Conservation (phyloP, 2,888 invertebrate genomes). For the Hecatera dysodea region DNA sequence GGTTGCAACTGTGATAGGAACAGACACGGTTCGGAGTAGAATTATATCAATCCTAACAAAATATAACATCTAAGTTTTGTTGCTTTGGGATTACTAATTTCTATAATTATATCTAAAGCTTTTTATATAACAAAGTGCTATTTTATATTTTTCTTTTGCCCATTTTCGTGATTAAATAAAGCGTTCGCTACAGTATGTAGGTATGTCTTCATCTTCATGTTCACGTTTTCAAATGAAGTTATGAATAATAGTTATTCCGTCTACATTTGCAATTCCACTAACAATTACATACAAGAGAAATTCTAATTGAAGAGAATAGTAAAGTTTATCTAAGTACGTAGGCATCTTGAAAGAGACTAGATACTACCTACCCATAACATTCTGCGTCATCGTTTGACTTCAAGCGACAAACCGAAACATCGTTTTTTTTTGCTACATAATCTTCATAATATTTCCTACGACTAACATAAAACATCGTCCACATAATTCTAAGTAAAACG, state of each 20-base stretch:
- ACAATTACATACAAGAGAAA: neutral
- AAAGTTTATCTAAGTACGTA: neutral
- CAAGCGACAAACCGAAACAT: neutral
- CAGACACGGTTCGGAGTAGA: no score
- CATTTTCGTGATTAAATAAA: no score
- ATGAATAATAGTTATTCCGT: neutral
- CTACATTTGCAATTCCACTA: constrained; percentile 1
- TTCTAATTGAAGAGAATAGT: neutral
- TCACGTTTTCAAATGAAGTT: constrained; percentile 23
- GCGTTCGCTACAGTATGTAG: no score
- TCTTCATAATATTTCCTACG: constrained; percentile 15
- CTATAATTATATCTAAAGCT: no score
- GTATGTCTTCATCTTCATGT: neutral
- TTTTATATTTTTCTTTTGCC: no score
- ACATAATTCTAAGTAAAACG: constrained; percentile 8
- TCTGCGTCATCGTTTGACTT: neutral
- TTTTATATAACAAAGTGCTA: no score
- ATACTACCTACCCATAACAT: neutral
- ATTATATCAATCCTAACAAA: no score
- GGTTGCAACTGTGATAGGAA: no score
- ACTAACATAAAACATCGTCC: constrained; percentile 11
- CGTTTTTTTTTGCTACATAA: neutral
- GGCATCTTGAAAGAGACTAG: neutral
- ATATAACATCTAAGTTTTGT: no score
- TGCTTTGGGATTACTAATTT: no score